These are phyloP conservation scores for Conops quadrifasciatus DNA, from an alignment of 2,888 invertebrate genomes.

Conservation along the genomic window DNA sequence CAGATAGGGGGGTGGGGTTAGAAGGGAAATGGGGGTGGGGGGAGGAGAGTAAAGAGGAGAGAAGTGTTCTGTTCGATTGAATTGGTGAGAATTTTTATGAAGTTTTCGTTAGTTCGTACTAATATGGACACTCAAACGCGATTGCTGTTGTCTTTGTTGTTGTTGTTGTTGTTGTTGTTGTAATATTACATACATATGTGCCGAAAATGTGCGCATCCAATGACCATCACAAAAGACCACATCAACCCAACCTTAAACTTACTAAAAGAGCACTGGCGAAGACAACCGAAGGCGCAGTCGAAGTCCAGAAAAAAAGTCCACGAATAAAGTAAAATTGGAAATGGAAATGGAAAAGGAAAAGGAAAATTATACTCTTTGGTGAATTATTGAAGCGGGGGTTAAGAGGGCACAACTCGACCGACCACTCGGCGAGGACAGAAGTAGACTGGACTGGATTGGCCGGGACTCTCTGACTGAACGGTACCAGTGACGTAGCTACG, in stretches of 20 bases:
- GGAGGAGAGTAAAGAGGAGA: slow-evolving; percentile 10
- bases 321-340: slow-evolving; percentile 30
- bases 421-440: slow-evolving; percentile 23
- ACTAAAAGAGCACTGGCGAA: slow-evolving; percentile 11
- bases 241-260: not conserved
- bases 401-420: not conserved
- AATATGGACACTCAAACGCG: not conserved
- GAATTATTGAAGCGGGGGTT: slow-evolving; percentile 14
- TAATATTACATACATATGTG: slow-evolving; percentile 23
- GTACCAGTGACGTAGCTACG: too few species aligned
- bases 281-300: not conserved
- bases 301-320: not conserved
- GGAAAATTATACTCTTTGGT: slow-evolving; percentile 34
- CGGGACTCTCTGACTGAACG: too few species aligned
- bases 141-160: slow-evolving; percentile 1
- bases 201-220: slow-evolving; percentile 1
- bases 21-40: slow-evolving; percentile 33
- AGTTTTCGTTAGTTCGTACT: not conserved
- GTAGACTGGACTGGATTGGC: too few species aligned
- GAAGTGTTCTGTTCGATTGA: slow-evolving; percentile 15
- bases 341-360: slow-evolving; percentile 31
- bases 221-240: slow-evolving; percentile 31
- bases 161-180: slow-evolving; percentile 21
- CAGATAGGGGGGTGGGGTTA: too few species aligned
- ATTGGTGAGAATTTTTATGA: not conserved